These are phyloP conservation scores for Danio kyathit DNA, from an alignment of 2,797 vertebrate species.

Conservation along the genomic window DNA sequence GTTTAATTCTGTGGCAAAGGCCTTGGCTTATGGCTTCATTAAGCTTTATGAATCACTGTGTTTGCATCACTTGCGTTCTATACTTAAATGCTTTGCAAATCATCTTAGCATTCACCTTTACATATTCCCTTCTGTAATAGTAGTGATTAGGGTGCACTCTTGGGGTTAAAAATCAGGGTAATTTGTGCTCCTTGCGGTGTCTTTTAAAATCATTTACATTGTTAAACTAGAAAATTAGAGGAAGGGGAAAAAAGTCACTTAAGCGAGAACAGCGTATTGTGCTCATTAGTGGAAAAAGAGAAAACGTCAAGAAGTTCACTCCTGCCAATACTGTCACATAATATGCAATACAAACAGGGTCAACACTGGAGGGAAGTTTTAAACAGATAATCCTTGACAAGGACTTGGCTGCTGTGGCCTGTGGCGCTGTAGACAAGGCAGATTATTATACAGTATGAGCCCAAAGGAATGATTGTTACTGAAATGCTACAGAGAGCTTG, in stretches of 20 bases:
- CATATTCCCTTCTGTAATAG: slow-evolving; percentile 55
- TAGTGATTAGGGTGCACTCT: slow-evolving; percentile 45
- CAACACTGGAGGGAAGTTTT: slow-evolving; percentile 27
- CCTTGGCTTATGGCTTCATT: slow-evolving; percentile 65
- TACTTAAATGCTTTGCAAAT: slow-evolving; percentile 69
- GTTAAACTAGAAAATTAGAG: slow-evolving; percentile 57
- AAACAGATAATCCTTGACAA: slow-evolving; percentile 42
- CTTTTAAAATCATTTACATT: slow-evolving; percentile 58
- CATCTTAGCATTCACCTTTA: slow-evolving; percentile 61
- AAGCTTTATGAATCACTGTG: slow-evolving; percentile 69
- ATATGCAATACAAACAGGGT: slow-evolving; percentile 12
- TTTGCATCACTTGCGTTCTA: slow-evolving; percentile 67
- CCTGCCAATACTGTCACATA: slow-evolving; percentile 63
- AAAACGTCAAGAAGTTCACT: slow-evolving; percentile 46
- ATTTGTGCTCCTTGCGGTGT: slow-evolving; percentile 58
- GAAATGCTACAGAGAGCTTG: slow-evolving; percentile 21
- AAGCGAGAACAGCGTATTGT: slow-evolving; percentile 37
- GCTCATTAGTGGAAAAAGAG: slow-evolving; percentile 46
- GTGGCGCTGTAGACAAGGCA: slow-evolving; percentile 30
- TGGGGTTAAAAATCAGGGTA: slow-evolving; percentile 54
- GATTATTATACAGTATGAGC: not conserved
- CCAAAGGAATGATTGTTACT: slow-evolving; percentile 66
- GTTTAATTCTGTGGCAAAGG: slow-evolving; percentile 68
- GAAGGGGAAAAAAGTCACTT: slow-evolving; percentile 57
- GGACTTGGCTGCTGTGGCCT: slow-evolving; percentile 24